Evolutionary conservation across 35 echinoderm and acorn worm species (phyloP).

Genomic region (Amphiura filiformis): DNA sequence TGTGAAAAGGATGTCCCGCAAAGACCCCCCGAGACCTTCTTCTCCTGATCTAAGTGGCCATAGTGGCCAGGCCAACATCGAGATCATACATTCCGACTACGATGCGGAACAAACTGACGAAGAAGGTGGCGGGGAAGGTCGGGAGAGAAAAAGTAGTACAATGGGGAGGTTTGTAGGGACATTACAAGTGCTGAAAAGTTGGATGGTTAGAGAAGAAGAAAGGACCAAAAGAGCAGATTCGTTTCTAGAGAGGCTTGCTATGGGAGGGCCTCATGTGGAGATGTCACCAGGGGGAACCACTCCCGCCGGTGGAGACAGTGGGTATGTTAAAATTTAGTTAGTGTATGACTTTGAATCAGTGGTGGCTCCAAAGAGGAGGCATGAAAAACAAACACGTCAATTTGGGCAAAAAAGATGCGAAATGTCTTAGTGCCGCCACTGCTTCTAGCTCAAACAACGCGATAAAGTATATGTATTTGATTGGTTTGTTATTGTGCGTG

Average conservation of each 20-base stretch:
- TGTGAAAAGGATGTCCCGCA: neutral
- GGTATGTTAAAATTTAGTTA: neutral
- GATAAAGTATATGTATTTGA: no score
- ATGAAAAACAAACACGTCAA: no score
- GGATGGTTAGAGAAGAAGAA: conserved; percentile 69
- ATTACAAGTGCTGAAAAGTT: conserved; percentile 83
- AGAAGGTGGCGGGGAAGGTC: conserved; percentile 14
- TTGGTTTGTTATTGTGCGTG: no score
- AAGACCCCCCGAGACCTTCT: no score
- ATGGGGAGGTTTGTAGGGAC: conserved; percentile 60
- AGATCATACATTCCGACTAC: conserved; percentile 9
- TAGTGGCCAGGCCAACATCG: neutral
- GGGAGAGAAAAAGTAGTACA: conserved; percentile 10
- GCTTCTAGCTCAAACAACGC: no score
- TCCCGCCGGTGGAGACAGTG: neutral
- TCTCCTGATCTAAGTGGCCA: neutral
- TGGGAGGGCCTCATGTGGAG: conserved; percentile 78
- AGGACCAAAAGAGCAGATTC: conserved; percentile 81
- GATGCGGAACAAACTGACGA: conserved; percentile 28
- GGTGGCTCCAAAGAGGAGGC: no score
- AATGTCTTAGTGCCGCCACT: no score
- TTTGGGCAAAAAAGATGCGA: no score
- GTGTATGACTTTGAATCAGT: no score
- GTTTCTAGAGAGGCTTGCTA: conserved; percentile 85
- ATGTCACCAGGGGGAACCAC: conserved; percentile 7